Percentiles rank a stretch among this genome's conserved stretches.
These are phyloP conservation scores for Sebastes flavidus DNA, from an alignment of 2,797 vertebrate genomes.

Conservation along the genomic window DNA sequence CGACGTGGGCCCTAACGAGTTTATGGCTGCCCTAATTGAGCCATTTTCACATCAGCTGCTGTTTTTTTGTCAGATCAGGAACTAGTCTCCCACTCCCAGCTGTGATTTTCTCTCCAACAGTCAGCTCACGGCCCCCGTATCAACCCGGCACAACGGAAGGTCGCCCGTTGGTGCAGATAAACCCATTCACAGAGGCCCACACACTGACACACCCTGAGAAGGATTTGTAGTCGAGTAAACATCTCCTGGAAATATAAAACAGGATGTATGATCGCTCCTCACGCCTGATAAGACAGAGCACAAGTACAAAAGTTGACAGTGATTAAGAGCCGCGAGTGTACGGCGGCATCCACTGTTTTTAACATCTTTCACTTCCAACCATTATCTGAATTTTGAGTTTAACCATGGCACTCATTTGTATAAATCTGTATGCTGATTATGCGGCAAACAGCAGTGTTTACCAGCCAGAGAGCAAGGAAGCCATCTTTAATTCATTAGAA, in stretches of 20 bases:
- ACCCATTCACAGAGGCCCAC: slow-evolving; percentile 34
- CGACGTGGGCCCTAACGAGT: slow-evolving; percentile 76
- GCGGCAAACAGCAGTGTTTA: slow-evolving; percentile 80
- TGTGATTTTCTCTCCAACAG: slow-evolving; percentile 62
- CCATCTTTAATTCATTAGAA: slow-evolving; percentile 87
- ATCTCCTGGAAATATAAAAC: slow-evolving; percentile 40
- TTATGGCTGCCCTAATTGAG: slow-evolving; percentile 82
- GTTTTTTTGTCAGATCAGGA: slow-evolving; percentile 76
- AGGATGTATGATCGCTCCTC: slow-evolving; percentile 29
- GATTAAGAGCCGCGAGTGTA: slow-evolving; percentile 22
- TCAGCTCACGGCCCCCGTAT: slow-evolving; percentile 51
- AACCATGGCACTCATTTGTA: slow-evolving; percentile 81
- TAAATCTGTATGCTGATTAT: slow-evolving; percentile 83
- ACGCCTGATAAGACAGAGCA: slow-evolving; percentile 31
- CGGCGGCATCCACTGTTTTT: slow-evolving; percentile 42
- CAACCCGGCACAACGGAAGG: slow-evolving; percentile 61
- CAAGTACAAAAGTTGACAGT: slow-evolving; percentile 43
- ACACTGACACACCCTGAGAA: slow-evolving; percentile 36
- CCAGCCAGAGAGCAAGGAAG: slow-evolving; percentile 73
- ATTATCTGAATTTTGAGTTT: slow-evolving; percentile 78
- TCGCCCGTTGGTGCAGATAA: slow-evolving; percentile 49
- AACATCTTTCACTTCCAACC: slow-evolving; percentile 59
- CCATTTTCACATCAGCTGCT: slow-evolving; percentile 81
- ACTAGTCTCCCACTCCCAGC: slow-evolving; percentile 54
- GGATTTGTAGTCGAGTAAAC: slow-evolving; percentile 27